phyloP scores from a whole-genome alignment of 2,797 vertebrate genomes.

The Perodicticus potto region DNA sequence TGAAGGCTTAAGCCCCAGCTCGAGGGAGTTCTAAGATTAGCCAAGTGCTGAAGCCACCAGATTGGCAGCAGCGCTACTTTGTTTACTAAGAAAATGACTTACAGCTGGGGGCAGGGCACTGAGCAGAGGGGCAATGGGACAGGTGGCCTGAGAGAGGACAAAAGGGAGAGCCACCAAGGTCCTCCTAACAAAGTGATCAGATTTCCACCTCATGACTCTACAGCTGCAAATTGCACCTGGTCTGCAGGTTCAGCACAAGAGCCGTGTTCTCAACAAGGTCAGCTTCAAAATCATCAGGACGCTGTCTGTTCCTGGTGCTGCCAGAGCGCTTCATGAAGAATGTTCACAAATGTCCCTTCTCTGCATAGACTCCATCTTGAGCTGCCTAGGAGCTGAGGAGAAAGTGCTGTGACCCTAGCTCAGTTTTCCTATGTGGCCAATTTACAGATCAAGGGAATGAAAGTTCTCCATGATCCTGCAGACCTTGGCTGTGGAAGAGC shows the following conservation, averaged over 20 bases:
- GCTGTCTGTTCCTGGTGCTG: not conserved
- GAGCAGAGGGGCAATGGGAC: not conserved
- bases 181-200: conserved; percentile 29
- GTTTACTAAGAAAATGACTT: not conserved
- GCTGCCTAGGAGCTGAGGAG: not conserved
- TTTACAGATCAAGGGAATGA: not conserved
- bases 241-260: conserved; percentile 59
- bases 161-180: not conserved
- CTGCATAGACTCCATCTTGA: not conserved
- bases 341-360: conserved; percentile 5
- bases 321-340: not conserved
- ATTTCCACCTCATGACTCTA: conserved; percentile 40
- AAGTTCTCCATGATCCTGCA: not conserved
- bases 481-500: not conserved
- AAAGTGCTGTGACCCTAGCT: not conserved
- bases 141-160: conserved; percentile 10
- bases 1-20: not conserved
- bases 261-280: conserved; percentile 40
- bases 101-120: not conserved
- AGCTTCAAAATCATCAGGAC: conserved; percentile 55
- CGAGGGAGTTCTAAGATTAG: not conserved
- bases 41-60: conserved; percentile 12
- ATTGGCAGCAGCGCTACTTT: not conserved
- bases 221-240: conserved; percentile 55
- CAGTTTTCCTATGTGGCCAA: not conserved